Conservation (phyloP, 2,888 invertebrate species). For the Glomeris marginata region DNA sequence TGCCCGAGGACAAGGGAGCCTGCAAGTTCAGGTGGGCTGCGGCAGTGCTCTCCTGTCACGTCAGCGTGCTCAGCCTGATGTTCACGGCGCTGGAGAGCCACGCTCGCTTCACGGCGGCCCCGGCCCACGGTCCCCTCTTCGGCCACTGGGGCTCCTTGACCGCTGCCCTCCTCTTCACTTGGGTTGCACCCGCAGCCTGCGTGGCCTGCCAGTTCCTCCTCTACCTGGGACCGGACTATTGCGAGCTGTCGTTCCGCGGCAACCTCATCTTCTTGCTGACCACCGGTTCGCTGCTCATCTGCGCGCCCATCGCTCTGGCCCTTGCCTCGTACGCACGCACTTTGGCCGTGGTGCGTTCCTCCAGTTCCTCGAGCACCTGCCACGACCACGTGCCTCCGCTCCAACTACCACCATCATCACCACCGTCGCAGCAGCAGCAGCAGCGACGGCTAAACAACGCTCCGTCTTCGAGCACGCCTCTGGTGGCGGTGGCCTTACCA, state of each 20-base stretch:
- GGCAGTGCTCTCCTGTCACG: conserved; percentile 48
- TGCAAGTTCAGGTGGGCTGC: conserved; percentile 52
- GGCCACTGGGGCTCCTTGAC: conserved; percentile 26
- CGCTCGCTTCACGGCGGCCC: conserved; percentile 25
- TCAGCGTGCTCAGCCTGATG: conserved; percentile 44
- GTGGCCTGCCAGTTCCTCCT: conserved; percentile 46
- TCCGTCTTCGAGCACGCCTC: no score
- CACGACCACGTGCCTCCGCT: background rate
- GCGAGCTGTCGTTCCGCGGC: conserved; percentile 15
- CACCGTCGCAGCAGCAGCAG: no score
- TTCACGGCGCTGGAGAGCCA: conserved; percentile 52
- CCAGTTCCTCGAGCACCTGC: background rate
- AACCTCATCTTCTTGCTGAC: conserved; percentile 33
- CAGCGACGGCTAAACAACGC: no score
- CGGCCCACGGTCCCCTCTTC: conserved; percentile 17
- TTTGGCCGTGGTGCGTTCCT: background rate
- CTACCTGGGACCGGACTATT: conserved; percentile 25
- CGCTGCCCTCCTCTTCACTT: conserved; percentile 38
- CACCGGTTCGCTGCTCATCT: conserved; percentile 42
- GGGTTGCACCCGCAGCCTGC: conserved; percentile 39
- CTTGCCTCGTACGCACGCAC: conserved; percentile 36
- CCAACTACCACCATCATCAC: no score
- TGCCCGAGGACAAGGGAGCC: conserved; percentile 30
- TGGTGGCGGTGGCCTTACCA: no score
- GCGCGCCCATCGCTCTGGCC: conserved; percentile 42